These are phyloP conservation scores for Mionectes olivaceus DNA, from an alignment of 2,797 vertebrate species.

Conservation along the genomic window DNA sequence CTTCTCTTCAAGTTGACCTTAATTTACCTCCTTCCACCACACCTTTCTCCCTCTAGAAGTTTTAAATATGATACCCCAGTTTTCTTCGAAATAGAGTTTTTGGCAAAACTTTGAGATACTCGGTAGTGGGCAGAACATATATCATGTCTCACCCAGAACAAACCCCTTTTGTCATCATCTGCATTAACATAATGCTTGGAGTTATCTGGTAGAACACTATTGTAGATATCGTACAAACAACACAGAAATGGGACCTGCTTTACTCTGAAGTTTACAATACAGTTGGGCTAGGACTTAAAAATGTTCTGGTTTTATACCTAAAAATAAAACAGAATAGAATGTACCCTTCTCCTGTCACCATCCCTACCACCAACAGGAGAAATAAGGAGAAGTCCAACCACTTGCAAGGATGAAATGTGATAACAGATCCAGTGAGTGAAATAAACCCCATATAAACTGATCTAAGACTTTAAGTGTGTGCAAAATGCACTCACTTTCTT, in stretches of 20 bases:
- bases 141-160: not conserved
- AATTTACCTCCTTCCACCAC: not conserved
- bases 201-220: not conserved
- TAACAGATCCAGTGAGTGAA: not conserved
- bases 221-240: not conserved
- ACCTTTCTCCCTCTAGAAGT: not conserved
- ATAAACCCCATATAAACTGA: not conserved
- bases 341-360: slow-evolving; percentile 41
- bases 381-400: not conserved
- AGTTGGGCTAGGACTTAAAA: not conserved
- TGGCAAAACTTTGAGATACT: not conserved
- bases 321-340: slow-evolving; percentile 68
- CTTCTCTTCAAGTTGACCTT: not conserved
- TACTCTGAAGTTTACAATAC: not conserved
- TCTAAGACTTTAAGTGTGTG: not conserved
- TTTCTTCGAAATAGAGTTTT: not conserved
- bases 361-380: not conserved
- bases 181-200: not conserved
- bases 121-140: not conserved
- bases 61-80: not conserved
- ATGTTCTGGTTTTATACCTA: slow-evolving; percentile 42
- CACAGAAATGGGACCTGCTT: not conserved
- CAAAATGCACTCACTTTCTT: not conserved
- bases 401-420: slow-evolving; percentile 11
- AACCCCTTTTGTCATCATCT: not conserved